Evolutionary conservation across 2,113 vertebrate genomes (phyloP), one percentile per base, ranked within the genome.

Genomic region (Mixornis gularis): DNA sequence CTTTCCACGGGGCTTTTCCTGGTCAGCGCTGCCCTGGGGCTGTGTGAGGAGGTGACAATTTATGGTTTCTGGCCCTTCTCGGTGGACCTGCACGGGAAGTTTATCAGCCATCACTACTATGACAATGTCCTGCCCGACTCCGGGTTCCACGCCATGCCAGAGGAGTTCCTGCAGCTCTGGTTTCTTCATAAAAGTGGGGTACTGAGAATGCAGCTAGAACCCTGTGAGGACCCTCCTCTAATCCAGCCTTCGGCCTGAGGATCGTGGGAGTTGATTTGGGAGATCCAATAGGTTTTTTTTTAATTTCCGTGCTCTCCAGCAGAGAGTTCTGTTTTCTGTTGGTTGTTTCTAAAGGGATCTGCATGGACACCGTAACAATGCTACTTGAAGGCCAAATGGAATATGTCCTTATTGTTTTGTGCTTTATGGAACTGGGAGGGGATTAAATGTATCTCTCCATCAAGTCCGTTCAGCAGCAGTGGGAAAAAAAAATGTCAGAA

Each of bases 1-100:
- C 98, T 99, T 68, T 99, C 99, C 85, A 99, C 99, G 0, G 99
- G 99, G 8, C 98, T 99, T 24, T 99, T 99, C 92, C 96, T 99
- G 64, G 98, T 99, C 93, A 99, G 99, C 27, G 96, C 99, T 1
- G 99, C 99, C 24, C 91, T 99, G 13, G 98, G 98, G 16, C 97
- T 99, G 36, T 99, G 99, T 12, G 98, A 99, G 64, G 99, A 99
- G 44, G 99, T 99, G 27, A 98, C 98, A 2, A 98, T 98, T 84
- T 99, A 99, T 4, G 99, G 99, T 55, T 99, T 99, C 97, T 99
- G 99, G 99, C 99, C 99, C 0, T 99, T 99, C 95, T 98, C 98
- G 0, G 94, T 98, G 53, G 98, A 98, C 93, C 97, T 99, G 94
- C 97, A 95, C 0, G 97, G 98, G 74, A 96, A 91, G 51, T 98